Percentiles rank a stretch among this genome's conserved stretches.
These are phyloP conservation scores for Muscicapa striata DNA, from an alignment of 2,797 vertebrate species.

Conservation along the genomic window DNA sequence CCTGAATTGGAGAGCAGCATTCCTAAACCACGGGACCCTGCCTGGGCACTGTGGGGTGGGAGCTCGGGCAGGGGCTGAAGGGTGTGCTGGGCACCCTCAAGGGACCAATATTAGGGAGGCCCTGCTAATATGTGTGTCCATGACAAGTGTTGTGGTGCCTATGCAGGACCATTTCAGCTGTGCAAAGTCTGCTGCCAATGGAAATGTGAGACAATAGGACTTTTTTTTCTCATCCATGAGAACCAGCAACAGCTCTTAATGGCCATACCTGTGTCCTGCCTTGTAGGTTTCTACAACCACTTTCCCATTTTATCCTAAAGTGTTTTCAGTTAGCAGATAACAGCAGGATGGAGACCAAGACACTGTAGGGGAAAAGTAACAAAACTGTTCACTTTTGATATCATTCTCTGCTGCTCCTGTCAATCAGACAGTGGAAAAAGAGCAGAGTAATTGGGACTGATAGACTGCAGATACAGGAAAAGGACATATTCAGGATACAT, in stretches of 20 bases:
- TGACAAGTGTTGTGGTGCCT: neutral
- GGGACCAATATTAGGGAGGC: too few relatives aligned
- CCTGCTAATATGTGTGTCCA: neutral
- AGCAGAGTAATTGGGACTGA: neutral
- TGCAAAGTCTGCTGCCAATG: neutral
- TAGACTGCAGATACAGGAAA: slow-evolving; percentile 3
- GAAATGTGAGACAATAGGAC: neutral
- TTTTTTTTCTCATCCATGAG: neutral
- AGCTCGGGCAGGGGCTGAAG: neutral
- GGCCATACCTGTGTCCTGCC: neutral
- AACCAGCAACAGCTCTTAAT: neutral
- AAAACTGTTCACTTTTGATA: neutral
- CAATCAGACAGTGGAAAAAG: neutral
- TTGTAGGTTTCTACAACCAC: neutral
- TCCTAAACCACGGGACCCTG: rapidly evolving
- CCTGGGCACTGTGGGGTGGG: too few relatives aligned
- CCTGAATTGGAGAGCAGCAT: too few relatives aligned
- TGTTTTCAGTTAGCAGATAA: neutral
- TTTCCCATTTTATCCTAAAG: neutral
- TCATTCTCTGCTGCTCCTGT: neutral
- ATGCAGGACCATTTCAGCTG: neutral
- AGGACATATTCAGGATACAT: neutral
- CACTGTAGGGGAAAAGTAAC: neutral
- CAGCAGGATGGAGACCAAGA: neutral
- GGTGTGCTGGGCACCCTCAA: rapidly evolving